These are phyloP conservation scores for Leptopilina syphax DNA, from an alignment of 2,888 invertebrate genomes.

Conservation along the genomic window DNA sequence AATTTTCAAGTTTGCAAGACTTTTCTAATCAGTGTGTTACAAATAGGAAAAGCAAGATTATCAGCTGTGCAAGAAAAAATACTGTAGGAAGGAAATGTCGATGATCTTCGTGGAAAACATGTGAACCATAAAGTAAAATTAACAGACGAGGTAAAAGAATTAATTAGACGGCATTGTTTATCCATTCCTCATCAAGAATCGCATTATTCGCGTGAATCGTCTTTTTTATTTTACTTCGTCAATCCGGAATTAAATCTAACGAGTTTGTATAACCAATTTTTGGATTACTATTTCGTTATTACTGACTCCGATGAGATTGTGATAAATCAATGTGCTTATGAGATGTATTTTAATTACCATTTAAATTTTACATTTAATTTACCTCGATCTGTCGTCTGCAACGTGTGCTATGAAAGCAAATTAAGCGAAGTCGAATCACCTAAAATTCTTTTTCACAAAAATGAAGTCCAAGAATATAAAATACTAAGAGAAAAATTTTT, in stretches of 20 bases:
- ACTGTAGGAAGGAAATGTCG: too few relatives aligned
- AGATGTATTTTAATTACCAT: slow-evolving; percentile 20
- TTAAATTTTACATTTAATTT: slow-evolving; percentile 15
- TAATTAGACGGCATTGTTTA: too few relatives aligned
- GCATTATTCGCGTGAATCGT: too few relatives aligned
- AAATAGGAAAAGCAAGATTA: slow-evolving; percentile 17
- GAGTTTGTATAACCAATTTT: neutral
- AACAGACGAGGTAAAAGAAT: too few relatives aligned
- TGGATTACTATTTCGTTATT: slow-evolving; percentile 31
- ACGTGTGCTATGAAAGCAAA: neutral
- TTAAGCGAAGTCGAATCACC: neutral
- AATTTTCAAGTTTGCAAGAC: slow-evolving; percentile 35
- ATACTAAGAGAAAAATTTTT: neutral
- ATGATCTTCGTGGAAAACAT: too few relatives aligned
- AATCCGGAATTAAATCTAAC: neutral
- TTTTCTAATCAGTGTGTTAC: slow-evolving; percentile 35
- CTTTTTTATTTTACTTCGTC: neutral
- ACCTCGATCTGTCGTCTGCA: slow-evolving; percentile 5
- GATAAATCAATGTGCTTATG: neutral
- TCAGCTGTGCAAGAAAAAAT: slow-evolving; percentile 4
- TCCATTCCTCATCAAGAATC: too few relatives aligned
- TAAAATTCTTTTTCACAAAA: neutral
- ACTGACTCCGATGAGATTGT: neutral
- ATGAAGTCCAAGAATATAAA: neutral
- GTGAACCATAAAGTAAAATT: too few relatives aligned